Percentiles rank a stretch among this genome's conserved stretches.
Evolutionary conservation across 1,140 invertebrate genomes (phyloP).

Genomic region (Drosophila orosa): DNA sequence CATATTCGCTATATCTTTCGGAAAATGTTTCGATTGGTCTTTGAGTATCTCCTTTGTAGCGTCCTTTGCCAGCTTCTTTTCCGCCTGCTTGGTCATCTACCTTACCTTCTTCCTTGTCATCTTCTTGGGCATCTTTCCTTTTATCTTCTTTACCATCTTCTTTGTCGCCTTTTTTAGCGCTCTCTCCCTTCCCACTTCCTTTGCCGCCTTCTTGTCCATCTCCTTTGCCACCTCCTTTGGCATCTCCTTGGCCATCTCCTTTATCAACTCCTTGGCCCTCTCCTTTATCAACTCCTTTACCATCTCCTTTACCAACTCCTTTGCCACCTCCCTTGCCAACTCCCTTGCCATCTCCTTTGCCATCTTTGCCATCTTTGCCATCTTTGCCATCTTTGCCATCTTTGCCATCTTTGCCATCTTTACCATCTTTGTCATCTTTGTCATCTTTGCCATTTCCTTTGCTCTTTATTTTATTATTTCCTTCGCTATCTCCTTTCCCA

Average conservation of each 20-base stretch:
- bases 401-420: background rate
- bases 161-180: background rate
- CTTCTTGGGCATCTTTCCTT: background rate
- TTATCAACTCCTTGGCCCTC: background rate
- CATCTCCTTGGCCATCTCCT: background rate
- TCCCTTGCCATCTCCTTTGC: background rate
- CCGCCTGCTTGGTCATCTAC: background rate
- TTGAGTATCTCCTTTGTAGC: too few species aligned
- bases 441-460: background rate
- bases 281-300: background rate
- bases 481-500: background rate
- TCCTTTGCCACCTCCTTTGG: background rate
- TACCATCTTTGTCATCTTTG: too few species aligned
- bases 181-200: background rate
- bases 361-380: background rate
- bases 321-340: background rate
- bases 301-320: background rate
- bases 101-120: background rate
- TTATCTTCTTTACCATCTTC: background rate
- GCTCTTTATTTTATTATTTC: slow-evolving; percentile 4
- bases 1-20: too few species aligned
- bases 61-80: background rate
- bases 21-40: too few species aligned
- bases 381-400: background rate
- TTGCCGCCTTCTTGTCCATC: background rate